Conservation (phyloP, 1,140 invertebrate species). For the Anadara kagoshimensis region DNA sequence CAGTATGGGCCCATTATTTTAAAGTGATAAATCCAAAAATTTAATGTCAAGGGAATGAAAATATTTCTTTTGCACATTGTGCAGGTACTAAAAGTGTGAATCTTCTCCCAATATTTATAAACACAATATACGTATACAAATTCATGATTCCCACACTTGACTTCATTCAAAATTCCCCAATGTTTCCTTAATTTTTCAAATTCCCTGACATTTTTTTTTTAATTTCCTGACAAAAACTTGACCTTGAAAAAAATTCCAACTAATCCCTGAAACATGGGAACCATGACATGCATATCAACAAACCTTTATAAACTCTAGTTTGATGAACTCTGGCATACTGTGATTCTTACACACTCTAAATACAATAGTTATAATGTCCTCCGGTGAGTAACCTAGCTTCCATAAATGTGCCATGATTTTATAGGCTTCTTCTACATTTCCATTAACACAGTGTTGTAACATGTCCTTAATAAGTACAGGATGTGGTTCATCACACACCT, state of each 20-base stretch:
- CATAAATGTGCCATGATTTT: conserved; percentile 91
- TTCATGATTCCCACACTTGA: too few relatives aligned
- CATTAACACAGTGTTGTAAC: conserved; percentile 87
- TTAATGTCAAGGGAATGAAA: too few relatives aligned
- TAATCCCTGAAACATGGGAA: neutral
- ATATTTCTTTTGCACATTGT: too few relatives aligned
- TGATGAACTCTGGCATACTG: conserved; percentile 86
- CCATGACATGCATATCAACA: conserved; percentile 26
- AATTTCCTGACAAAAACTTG: neutral
- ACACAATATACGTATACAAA: too few relatives aligned
- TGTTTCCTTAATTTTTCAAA: too few relatives aligned
- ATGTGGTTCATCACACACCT: conserved; percentile 99
- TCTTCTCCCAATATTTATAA: too few relatives aligned
- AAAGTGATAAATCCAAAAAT: too few relatives aligned
- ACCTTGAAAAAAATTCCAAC: neutral
- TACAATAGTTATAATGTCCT: conserved; percentile 96
- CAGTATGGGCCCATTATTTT: too few relatives aligned
- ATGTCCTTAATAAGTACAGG: conserved; percentile 94
- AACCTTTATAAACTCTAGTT: conserved; percentile 91
- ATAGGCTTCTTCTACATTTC: conserved; percentile 91
- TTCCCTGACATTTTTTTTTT: too few relatives aligned
- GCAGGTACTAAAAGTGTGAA: too few relatives aligned
- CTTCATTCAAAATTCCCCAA: too few relatives aligned
- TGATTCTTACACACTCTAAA: conserved; percentile 94
- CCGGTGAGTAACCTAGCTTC: conserved; percentile 94